These are phyloP conservation scores for Scrobipalpa atriplicella DNA, from an alignment of 2,888 invertebrate genomes.

Conservation along the genomic window DNA sequence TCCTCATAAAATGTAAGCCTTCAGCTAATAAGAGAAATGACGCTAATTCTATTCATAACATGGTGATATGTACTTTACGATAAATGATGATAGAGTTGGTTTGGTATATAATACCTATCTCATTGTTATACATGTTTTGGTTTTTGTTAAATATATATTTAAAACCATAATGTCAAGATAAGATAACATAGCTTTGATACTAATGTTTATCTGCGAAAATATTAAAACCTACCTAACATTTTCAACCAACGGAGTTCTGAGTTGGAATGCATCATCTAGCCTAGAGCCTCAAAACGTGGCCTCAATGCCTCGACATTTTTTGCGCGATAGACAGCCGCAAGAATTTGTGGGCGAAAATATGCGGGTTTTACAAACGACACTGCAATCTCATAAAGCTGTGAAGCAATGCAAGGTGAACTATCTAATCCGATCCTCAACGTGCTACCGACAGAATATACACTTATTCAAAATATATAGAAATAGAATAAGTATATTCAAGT, in stretches of 20 bases:
- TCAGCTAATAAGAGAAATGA: slow-evolving; percentile 4
- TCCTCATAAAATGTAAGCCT: neutral
- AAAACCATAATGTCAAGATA: neutral
- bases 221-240: neutral
- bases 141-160: neutral
- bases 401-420: slow-evolving; percentile 1
- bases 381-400: slow-evolving; percentile 2
- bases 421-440: no score
- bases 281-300: neutral
- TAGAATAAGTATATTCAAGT: neutral
- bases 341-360: slow-evolving; percentile 1
- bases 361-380: neutral
- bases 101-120: neutral
- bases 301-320: neutral
- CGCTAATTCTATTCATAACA: neutral
- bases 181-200: neutral
- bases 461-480: neutral
- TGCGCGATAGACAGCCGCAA: neutral
- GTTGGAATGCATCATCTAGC: neutral
- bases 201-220: neutral
- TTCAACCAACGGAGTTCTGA: no score
- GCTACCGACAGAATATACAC: neutral
- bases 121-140: neutral
- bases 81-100: neutral
- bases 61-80: neutral